Percentiles rank a stretch among this genome's conserved stretches.
These are phyloP conservation scores for Chaenogobius annularis DNA, from an alignment of 2,113 vertebrate genomes.

Conservation along the genomic window DNA sequence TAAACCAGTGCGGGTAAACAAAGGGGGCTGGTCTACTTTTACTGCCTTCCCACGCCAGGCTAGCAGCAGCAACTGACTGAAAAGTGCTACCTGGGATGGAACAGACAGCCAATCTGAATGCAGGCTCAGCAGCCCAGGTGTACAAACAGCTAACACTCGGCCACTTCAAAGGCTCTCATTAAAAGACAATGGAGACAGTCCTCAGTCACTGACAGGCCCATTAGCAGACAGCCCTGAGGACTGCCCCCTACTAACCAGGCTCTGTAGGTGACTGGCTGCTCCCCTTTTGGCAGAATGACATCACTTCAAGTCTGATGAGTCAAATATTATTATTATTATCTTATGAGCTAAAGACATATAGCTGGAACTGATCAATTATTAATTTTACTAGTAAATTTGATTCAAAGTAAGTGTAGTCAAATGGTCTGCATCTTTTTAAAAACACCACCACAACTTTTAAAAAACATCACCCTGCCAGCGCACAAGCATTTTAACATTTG, in stretches of 20 bases:
- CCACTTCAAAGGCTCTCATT: conserved; percentile 80
- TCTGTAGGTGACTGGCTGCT: not conserved
- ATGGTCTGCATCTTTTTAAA: not conserved
- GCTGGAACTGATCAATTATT: not conserved
- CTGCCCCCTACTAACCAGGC: conserved; percentile 59
- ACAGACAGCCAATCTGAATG: conserved; percentile 66
- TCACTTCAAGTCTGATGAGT: not conserved
- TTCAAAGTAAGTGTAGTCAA: not conserved
- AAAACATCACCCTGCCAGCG: not conserved
- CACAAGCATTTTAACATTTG: not conserved
- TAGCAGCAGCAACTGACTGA: conserved; percentile 64
- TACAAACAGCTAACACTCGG: conserved; percentile 77
- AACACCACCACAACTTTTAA: too few relatives aligned
- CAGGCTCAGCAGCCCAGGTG: conserved; percentile 72
- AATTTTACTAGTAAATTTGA: not conserved
- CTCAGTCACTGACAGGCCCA: conserved; percentile 15
- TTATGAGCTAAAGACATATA: too few relatives aligned
- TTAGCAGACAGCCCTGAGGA: conserved; percentile 11
- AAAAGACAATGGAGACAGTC: conserved; percentile 76
- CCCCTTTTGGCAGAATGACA: not conserved
- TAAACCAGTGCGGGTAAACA: conserved; percentile 71
- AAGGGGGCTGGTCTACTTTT: conserved; percentile 64
- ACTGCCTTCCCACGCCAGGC: conserved; percentile 77
- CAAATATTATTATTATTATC: not conserved
- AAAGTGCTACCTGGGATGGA: conserved; percentile 75